Conservation (phyloP, 2,888 invertebrate genomes). For the Lasioglossum villosulum region DNA sequence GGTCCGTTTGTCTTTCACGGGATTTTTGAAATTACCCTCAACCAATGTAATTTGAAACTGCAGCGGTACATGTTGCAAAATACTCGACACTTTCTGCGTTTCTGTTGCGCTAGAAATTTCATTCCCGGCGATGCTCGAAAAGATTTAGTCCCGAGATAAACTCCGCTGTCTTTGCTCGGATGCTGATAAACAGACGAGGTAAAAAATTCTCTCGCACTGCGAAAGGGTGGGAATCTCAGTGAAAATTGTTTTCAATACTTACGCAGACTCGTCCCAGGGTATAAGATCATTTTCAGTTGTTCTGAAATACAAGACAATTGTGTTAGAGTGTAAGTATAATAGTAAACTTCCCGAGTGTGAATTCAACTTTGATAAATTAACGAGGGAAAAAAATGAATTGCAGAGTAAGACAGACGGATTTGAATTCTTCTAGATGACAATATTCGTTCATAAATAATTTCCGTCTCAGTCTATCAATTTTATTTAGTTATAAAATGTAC, state of each 20-base stretch:
- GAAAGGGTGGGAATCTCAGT: not conserved
- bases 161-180: not conserved
- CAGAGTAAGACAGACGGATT: not conserved
- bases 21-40: slow-evolving; percentile 13
- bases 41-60: slow-evolving; percentile 40
- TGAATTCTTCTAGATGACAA: too few relatives aligned
- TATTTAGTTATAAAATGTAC: too few relatives aligned
- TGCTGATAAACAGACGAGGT: not conserved
- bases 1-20: slow-evolving; percentile 4
- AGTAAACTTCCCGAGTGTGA: not conserved
- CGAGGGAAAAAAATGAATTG: not conserved
- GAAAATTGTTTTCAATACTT: not conserved
- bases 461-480: too few relatives aligned
- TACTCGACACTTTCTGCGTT: slow-evolving; percentile 11
- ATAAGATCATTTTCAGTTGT: not conserved
- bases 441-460: too few relatives aligned
- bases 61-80: not conserved
- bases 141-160: not conserved
- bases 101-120: not conserved
- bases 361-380: not conserved
- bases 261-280: not conserved
- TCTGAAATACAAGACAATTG: not conserved
- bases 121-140: not conserved
- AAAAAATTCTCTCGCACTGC: not conserved
- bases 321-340: not conserved